Evolutionary conservation across 2,797 vertebrate species (phyloP).

Genomic region (Lepus townsendii): DNA sequence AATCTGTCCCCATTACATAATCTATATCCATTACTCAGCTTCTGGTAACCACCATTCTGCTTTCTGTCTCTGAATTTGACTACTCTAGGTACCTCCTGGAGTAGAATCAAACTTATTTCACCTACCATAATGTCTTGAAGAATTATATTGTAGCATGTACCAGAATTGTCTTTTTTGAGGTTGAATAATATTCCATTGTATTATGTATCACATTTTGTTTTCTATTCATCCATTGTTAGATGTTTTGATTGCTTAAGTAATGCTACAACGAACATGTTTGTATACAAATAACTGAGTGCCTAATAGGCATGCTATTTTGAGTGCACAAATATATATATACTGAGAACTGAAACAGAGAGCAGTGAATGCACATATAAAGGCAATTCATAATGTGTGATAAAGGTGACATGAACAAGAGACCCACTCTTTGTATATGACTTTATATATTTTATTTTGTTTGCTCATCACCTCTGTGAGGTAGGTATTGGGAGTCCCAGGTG

Average conservation of each 20-base stretch:
- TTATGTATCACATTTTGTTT: not conserved
- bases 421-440: constrained; percentile 13
- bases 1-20: not conserved
- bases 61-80: constrained; percentile 11
- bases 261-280: not conserved
- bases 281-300: not conserved
- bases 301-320: not conserved
- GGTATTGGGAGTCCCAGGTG: not conserved
- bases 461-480: not conserved
- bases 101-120: constrained; percentile 39
- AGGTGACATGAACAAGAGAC: constrained; percentile 6
- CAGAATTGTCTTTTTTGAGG: constrained; percentile 45
- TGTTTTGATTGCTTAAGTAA: constrained; percentile 37
- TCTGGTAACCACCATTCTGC: not conserved
- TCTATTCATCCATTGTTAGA: not conserved
- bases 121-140: constrained; percentile 28
- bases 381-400: constrained; percentile 28
- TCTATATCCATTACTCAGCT: not conserved
- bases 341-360: constrained; percentile 48
- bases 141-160: constrained; percentile 22
- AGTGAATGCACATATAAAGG: constrained; percentile 13
- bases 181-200: not conserved
- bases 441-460: not conserved
- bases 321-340: not conserved
- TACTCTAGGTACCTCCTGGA: not conserved